phyloP scores from a whole-genome alignment of 2,888 invertebrate species.

The Andrena marginata region DNA sequence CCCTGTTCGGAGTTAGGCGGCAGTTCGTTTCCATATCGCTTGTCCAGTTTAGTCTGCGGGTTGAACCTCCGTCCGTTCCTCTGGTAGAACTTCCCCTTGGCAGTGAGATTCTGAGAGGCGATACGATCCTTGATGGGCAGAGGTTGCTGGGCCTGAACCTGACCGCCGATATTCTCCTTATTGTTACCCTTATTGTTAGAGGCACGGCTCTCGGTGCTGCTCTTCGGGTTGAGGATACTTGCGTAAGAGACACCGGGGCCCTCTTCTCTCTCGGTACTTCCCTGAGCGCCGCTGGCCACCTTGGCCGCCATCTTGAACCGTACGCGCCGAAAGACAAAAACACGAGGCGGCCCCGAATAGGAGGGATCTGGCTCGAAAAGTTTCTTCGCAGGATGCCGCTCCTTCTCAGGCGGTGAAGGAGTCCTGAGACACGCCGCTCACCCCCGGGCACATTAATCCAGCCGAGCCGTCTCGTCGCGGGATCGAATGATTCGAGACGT shows the following conservation, averaged over 20 bases:
- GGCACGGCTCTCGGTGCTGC: constrained; percentile 85
- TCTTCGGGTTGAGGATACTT: constrained; percentile 87
- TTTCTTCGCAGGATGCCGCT: constrained; percentile 22
- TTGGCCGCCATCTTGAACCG: constrained; percentile 85
- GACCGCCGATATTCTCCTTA: constrained; percentile 87
- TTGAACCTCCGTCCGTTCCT: constrained; percentile 73
- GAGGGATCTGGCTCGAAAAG: constrained; percentile 44
- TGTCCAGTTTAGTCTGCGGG: constrained; percentile 45
- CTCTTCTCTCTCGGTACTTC: constrained; percentile 74
- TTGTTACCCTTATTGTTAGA: constrained; percentile 85
- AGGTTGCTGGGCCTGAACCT: constrained; percentile 74
- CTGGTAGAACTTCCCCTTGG: constrained; percentile 80
- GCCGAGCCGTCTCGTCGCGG: constrained; percentile 1
- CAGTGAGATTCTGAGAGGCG: constrained; percentile 55
- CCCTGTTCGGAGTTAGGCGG: constrained; percentile 18
- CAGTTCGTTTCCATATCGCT: constrained; percentile 24
- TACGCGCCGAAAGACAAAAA: constrained; percentile 75
- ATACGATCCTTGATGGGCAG: constrained; percentile 69
- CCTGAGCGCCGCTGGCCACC: constrained; percentile 84
- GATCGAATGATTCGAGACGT: constrained; percentile 24
- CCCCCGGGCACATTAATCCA: constrained; percentile 51
- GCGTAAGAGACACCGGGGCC: constrained; percentile 85
- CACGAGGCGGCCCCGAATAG: constrained; percentile 77
- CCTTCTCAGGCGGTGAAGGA: constrained; percentile 53
- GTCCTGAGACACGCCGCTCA: constrained; percentile 42